phyloP scores from a whole-genome alignment of 2,113 vertebrate genomes.

The Calyptomena viridis region DNA sequence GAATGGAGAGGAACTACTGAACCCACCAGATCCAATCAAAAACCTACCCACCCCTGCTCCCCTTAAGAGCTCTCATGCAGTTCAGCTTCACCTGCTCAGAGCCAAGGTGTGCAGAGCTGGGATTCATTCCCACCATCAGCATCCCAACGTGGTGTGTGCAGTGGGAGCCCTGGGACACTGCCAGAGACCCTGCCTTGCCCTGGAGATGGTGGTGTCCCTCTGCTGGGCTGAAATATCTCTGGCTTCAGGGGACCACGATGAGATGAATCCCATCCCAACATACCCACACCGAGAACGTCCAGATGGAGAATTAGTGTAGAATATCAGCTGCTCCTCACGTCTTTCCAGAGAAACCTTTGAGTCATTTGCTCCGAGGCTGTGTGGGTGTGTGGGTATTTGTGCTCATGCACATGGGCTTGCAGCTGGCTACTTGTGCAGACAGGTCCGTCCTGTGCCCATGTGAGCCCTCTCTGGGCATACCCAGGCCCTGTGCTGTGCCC shows the following conservation, averaged over 20 bases:
- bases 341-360: conserved; percentile 60
- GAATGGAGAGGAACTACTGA: background rate
- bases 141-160: accelerated
- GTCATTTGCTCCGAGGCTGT: conserved; percentile 50
- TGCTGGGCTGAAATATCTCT: background rate
- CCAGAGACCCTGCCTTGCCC: background rate
- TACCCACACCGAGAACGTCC: background rate
- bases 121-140: background rate
- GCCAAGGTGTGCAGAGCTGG: background rate
- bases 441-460: background rate
- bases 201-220: background rate
- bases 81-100: background rate
- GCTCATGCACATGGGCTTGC: conserved; percentile 11
- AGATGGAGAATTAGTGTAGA: conserved; percentile 55
- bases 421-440: conserved; percentile 3
- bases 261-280: background rate
- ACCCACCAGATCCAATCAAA: background rate
- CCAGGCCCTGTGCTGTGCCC: background rate
- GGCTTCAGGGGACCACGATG: background rate
- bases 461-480: background rate
- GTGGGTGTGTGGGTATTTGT: conserved; percentile 44
- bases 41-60: background rate
- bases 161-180: background rate
- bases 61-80: accelerated
- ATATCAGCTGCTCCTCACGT: conserved; percentile 52